phyloP scores from a whole-genome alignment of 2,113 vertebrate genomes.

The Corythaixoides concolor region DNA sequence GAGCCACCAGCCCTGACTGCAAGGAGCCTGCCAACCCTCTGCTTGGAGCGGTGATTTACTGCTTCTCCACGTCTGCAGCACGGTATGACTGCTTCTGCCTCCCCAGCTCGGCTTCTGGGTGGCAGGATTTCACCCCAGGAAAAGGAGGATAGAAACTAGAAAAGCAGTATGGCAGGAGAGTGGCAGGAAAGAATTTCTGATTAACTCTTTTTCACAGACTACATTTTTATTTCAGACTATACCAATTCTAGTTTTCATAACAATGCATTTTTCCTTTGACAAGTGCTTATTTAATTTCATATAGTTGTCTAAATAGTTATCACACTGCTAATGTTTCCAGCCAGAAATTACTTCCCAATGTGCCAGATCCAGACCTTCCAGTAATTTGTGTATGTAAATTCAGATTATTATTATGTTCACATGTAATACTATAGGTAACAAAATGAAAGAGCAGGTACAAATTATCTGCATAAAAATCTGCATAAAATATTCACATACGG shows the following conservation, averaged over 20 bases:
- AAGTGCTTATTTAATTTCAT: conserved; percentile 40
- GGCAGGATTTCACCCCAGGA: neutral
- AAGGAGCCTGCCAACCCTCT: neutral
- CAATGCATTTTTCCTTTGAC: conserved; percentile 32
- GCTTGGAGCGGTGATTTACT: neutral
- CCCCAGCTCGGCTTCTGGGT: neutral
- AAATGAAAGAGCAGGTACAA: conserved; percentile 48
- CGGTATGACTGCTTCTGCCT: neutral
- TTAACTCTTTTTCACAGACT: neutral
- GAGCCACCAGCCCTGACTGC: neutral
- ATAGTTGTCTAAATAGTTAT: conserved; percentile 48
- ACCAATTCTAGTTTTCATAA: conserved; percentile 12
- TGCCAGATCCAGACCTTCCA: conserved; percentile 35
- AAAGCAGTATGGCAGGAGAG: neutral
- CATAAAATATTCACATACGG: conserved; percentile 40
- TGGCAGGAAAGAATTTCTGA: neutral
- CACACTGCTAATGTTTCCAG: conserved; percentile 15
- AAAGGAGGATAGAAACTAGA: neutral
- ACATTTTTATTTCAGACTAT: neutral
- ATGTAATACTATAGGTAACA: conserved; percentile 34
- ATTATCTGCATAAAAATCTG: conserved; percentile 33
- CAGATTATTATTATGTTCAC: conserved; percentile 27
- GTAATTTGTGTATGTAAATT: conserved; percentile 63
- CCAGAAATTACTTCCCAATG: conserved; percentile 13
- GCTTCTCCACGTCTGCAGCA: neutral